Evolutionary conservation across 2,888 invertebrate genomes (phyloP), one percentile per base, ranked within the genome.

Genomic region (Acanthoscelides obtectus): DNA sequence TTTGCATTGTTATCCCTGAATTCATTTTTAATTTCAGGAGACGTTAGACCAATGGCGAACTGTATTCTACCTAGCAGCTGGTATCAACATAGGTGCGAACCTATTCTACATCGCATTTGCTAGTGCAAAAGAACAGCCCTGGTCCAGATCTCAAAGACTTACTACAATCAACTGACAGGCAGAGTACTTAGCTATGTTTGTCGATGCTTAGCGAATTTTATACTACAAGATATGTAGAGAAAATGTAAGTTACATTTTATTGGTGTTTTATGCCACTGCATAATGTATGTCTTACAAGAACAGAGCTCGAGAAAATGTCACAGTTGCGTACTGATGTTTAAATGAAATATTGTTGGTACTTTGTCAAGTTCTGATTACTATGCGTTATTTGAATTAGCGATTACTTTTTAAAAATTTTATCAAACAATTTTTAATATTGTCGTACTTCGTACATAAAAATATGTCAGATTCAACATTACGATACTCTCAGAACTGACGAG

Each of bases 11-110:
- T n/a, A 22, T 66, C 22, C 20, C 65, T 65, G 45, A 19, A 22
- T n/a, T 71, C 17, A 20, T 21, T 27, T 72, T 75, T 70, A 76
- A 73, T 86, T 84, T 45, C 82, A 92, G 92, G 90, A 93, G 88
- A 92, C 92, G 0, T 82, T 92, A 21, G 90, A 90, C 0, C 91
- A 92, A 77, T 93, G 93, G 93, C 87, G 91, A 22, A 89, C 90
- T 77, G 94, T 95, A 22, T 95, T 95, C 84, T 93, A 94, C 86
- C 85, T 94, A 78, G 93, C 93, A 0, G 94, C 94, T 0, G 91
- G 89, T 0, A 89, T 94, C 70, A 94, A 93, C 81, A 90, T 94
- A 68, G 90, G 88, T 17, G 88, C 91, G 0, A 94, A 94, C 85
- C 88, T 92, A 64, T 91, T 94, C 82, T 95, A 94, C 83, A 85